A percentile compares a stretch with the other conserved stretches of the same genome.
Evolutionary conservation across 2,113 vertebrate species (phyloP).

Genomic region (Aphyosemion australe): DNA sequence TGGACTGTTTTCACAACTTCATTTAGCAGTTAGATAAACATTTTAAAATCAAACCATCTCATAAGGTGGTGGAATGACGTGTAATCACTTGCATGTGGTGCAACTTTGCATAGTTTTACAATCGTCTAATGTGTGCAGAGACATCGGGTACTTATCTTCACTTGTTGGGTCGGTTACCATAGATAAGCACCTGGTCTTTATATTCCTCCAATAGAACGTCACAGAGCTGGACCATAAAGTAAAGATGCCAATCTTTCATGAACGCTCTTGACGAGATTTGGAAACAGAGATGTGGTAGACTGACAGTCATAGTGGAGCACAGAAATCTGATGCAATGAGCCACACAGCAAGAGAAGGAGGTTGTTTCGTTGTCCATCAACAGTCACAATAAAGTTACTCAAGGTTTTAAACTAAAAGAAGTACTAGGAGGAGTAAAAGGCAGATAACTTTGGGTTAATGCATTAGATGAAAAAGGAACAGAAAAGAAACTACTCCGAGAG

Average conservation of each 20-base stretch:
- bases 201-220: constrained; percentile 88
- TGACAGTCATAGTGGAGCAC: constrained; percentile 88
- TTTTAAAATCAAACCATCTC: constrained; percentile 10
- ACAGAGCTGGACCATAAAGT: constrained; percentile 92
- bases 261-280: constrained; percentile 85
- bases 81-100: too few relatives aligned
- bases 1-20: constrained; percentile 37
- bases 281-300: constrained; percentile 71
- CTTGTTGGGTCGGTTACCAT: constrained; percentile 95
- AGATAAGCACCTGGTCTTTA: constrained; percentile 94
- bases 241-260: constrained; percentile 92
- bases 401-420: too few relatives aligned
- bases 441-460: too few relatives aligned
- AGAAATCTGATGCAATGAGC: constrained; percentile 73
- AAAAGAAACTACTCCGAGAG: constrained; percentile 15
- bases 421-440: too few relatives aligned
- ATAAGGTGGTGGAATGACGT: too few relatives aligned
- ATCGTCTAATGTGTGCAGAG: constrained; percentile 73
- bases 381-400: too few relatives aligned
- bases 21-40: constrained; percentile 10
- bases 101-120: background rate
- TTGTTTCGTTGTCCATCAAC: too few relatives aligned
- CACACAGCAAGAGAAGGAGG: constrained; percentile 84
- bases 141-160: constrained; percentile 87
- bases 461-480: constrained; percentile 32